Base-by-base conservation (phyloP, 2,888 invertebrate genomes). In the Drosophila neonasuta region DNA sequence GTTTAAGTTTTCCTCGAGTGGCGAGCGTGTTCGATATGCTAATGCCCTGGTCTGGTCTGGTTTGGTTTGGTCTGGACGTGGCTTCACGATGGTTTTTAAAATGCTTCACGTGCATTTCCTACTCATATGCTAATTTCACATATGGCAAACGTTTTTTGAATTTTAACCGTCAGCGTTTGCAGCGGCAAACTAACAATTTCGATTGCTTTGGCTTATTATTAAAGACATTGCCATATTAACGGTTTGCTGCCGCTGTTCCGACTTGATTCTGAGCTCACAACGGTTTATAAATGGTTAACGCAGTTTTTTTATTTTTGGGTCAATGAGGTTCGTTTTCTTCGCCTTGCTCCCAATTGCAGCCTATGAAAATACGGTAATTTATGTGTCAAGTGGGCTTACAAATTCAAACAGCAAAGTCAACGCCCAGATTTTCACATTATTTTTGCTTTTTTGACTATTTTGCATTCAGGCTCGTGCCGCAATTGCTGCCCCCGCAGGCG, bases 81-180 rank as follows among this genome's bases (percentile, higher is more conserved):
- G 56, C 67, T 71, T 72, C 77, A 76, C 52, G 70, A 64, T 60
- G 64, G 55, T 54, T 52, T 59, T 69, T 61, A 52, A 68, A 74
- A 68, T 70, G 71, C 66, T 63, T 39, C 63, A 69, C 69, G 67
- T 73, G 73, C 75, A 68, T 68, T 85, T 74, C 71, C 73, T 72
- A 59, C 64, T 68, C 56, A 63, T 71, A 82, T 82, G 86, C 67
- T 78, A 86, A 82, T 86, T 76, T 68, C 54, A 65, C 79, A 67
- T 54, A 70, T 50, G 64, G 57, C 64, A 58, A 76, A 81, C 80
- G 72, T 44, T 68, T 57, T 58, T 50, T 68, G 86, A 79, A 82
- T 85, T 68, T 77, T 55, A 69, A 80, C 52, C 57, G 46, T 41
- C 20, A 49, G 50, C 45, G 41, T 39, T 62, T 50, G 46, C 39